These are phyloP conservation scores for Malurus splendens DNA, from an alignment of 2,797 vertebrate genomes.

Conservation along the genomic window DNA sequence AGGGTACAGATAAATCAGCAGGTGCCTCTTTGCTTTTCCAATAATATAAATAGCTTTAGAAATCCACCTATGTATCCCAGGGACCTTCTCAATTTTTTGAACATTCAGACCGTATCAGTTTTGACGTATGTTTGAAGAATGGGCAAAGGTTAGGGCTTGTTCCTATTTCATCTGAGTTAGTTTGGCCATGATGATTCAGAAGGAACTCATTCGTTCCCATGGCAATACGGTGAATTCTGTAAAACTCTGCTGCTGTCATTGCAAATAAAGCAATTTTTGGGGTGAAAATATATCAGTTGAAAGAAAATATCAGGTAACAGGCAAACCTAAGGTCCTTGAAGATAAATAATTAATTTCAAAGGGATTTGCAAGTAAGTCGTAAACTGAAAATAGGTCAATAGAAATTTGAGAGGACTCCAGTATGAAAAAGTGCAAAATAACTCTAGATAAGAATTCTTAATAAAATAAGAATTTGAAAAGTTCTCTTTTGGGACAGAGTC, in stretches of 20 bases:
- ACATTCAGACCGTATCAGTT: conserved; percentile 18
- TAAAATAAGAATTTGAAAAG: not conserved
- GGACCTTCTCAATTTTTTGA: conserved; percentile 38
- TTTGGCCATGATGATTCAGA: conserved; percentile 22
- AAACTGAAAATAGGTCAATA: not conserved
- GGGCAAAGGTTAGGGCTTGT: conserved; percentile 50
- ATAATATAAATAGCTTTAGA: conserved; percentile 30
- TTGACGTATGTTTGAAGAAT: conserved; percentile 26
- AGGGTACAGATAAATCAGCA: conserved; percentile 4
- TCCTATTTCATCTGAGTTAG: conserved; percentile 39
- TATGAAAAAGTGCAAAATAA: not conserved
- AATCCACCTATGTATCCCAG: not conserved
- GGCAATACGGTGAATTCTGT: conserved; percentile 24
- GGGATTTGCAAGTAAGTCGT: conserved; percentile 26
- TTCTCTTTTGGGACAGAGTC: not conserved
- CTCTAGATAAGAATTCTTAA: not conserved
- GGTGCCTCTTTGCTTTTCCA: not conserved
- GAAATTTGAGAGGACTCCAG: not conserved
- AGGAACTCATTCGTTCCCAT: conserved; percentile 44
- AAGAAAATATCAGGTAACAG: conserved; percentile 15
- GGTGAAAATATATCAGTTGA: not conserved
- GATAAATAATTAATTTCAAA: conserved; percentile 50
- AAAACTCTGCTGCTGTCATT: conserved; percentile 17
- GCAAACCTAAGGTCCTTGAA: not conserved
- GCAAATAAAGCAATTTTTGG: conserved; percentile 11